A percentile compares a stretch with the other conserved stretches of the same genome.
phyloP scores from a whole-genome alignment of 2,888 invertebrate genomes.

The Strigamia transsilvanica region DNA sequence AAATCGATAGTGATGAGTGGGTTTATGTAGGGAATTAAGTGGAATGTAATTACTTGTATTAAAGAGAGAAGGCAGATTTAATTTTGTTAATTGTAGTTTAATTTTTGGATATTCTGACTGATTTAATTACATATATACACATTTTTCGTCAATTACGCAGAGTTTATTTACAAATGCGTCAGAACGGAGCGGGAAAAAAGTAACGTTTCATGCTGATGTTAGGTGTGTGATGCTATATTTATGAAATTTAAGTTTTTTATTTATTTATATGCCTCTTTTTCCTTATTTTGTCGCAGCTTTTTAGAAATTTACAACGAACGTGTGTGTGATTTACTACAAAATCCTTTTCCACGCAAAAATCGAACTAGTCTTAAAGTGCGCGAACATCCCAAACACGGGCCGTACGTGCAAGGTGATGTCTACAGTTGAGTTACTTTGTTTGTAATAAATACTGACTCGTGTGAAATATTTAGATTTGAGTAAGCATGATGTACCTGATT shows the following conservation, averaged over 20 bases:
- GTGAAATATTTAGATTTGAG: slow-evolving; percentile 69
- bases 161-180: slow-evolving; percentile 63
- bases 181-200: slow-evolving; percentile 60
- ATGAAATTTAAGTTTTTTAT: background rate
- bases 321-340: slow-evolving; percentile 75
- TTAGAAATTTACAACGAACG: slow-evolving; percentile 71
- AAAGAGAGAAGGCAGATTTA: background rate
- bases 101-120: background rate
- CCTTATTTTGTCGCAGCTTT: slow-evolving; percentile 62
- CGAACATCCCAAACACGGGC: slow-evolving; percentile 80
- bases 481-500: slow-evolving; percentile 70
- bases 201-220: slow-evolving; percentile 63
- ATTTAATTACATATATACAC: slow-evolving; percentile 5
- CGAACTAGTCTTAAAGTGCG: slow-evolving; percentile 72
- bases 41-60: background rate
- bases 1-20: slow-evolving; percentile 46
- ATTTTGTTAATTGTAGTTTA: slow-evolving; percentile 11
- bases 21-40: slow-evolving; percentile 17
- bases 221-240: slow-evolving; percentile 58
- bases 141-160: slow-evolving; percentile 57
- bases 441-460: background rate
- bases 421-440: background rate
- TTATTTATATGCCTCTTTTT: background rate
- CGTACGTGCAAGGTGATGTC: slow-evolving; percentile 79
- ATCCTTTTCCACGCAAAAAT: slow-evolving; percentile 60